Evolutionary conservation across 1,140 invertebrate species (phyloP).

Genomic region (Pomacea maculata): DNA sequence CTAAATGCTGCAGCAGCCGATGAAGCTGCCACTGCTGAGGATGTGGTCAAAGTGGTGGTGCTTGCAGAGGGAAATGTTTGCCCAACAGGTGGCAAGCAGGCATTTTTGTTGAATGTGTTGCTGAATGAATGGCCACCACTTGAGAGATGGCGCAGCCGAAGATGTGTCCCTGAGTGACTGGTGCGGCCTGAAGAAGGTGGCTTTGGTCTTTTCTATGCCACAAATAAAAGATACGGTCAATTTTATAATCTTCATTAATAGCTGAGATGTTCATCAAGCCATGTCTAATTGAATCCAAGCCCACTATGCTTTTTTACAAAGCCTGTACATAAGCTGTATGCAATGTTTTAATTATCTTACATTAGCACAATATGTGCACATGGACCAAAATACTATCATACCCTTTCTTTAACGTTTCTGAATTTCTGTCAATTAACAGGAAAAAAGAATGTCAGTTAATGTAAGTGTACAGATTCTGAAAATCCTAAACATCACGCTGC

Average conservation of each 20-base stretch:
- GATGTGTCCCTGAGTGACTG: conserved; percentile 24
- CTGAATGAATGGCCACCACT: conserved; percentile 34
- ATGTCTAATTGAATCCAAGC: not conserved
- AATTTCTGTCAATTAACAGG: too few species aligned
- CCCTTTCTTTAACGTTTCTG: too few species aligned
- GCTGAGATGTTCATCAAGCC: not conserved
- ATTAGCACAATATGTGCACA: too few species aligned
- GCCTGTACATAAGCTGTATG: too few species aligned
- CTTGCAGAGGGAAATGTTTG: conserved; percentile 35
- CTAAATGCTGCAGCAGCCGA: conserved; percentile 14
- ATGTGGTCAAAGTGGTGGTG: not conserved
- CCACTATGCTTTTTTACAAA: too few species aligned
- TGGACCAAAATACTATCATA: too few species aligned
- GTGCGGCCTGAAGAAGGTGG: conserved; percentile 39
- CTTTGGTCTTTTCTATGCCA: conserved; percentile 45
- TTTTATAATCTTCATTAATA: not conserved
- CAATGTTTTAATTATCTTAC: too few species aligned
- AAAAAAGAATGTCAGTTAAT: too few species aligned
- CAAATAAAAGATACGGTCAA: not conserved
- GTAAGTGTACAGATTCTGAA: too few species aligned
- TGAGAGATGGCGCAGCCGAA: conserved; percentile 47
- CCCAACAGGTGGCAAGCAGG: conserved; percentile 62
- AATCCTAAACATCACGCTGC: too few species aligned
- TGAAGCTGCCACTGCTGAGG: conserved; percentile 2
- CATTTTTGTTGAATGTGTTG: conserved; percentile 57